Conservation (phyloP, 2,797 vertebrate species). For the Discoglossus pictus region DNA sequence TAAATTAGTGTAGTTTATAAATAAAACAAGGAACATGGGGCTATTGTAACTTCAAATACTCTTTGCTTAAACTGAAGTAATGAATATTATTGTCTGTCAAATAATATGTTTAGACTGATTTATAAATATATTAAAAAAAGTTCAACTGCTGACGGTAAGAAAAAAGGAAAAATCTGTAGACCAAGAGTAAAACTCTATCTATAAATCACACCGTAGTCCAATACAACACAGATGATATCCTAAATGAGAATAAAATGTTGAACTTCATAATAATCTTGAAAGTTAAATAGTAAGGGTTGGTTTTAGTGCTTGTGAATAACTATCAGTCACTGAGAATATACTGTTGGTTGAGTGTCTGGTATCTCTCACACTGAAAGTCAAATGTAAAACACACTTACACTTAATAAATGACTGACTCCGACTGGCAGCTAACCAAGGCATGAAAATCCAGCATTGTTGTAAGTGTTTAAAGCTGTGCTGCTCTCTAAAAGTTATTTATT, state of each 20-base stretch:
- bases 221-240: not conserved
- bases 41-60: no score
- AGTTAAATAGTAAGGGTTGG: not conserved
- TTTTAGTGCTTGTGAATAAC: conserved; percentile 11
- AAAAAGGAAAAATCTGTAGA: no score
- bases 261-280: conserved; percentile 3
- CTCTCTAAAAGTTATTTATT: conserved; percentile 47
- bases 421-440: conserved; percentile 29
- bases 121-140: no score
- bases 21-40: no score
- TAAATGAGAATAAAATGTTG: conserved; percentile 6
- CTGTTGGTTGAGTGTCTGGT: conserved; percentile 35
- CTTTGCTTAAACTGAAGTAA: no score
- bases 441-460: conserved; percentile 21
- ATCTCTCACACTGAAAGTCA: conserved; percentile 56
- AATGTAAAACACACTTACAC: conserved; percentile 54
- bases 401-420: conserved; percentile 50
- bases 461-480: conserved; percentile 37
- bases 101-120: no score
- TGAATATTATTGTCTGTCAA: no score
- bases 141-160: no score
- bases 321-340: conserved; percentile 24
- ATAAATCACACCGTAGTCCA: no score
- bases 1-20: no score
- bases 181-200: no score